Base-by-base conservation (phyloP, 30 jellyfish, hydroid and myxozoan genomes). In the Aurelia aurita complex sp. Pacific region DNA sequence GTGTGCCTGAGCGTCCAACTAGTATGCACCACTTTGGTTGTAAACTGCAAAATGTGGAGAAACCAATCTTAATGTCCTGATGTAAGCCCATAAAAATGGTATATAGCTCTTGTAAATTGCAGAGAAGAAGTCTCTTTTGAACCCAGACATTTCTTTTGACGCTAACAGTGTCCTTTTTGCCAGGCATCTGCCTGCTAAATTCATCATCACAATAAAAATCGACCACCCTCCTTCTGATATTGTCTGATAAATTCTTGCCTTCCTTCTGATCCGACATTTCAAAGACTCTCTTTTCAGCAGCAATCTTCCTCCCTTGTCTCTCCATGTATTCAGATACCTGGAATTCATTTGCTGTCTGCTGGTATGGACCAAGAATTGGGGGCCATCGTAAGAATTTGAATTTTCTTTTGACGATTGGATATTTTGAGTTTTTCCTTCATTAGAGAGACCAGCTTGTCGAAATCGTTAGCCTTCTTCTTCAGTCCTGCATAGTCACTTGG, bases 131-230 rank as follows among this genome's bases (percentile, higher is more conserved):
- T 67, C 77, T 73, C 35, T 80, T 71, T 74, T 69, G 97, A 51
- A 16, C 62, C 38, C 46, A 81, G 12, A 59, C 65, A 67, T 86
- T 86, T 42, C 67, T 67, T 50, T 78, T 50, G 10, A 86, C 60
- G 86, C 91, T 86, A 3, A 86, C 92, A 55, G 40, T 61, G 57
- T 86, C 91, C 50, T 86, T 86, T 60, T 64, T 65, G 34, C 96
- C 96, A 36, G 29, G 29, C 29, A 23, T 23, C 29, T 23, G 29
- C 29, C 29, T 23, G 29, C 29, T 23, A 23, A 23, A 23, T 23
- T 23, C 29, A 23, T 23, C 29, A 23, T 23, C 29, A 23, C 29
- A 23, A 23, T 23, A 23, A 23, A 23, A 23, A 23, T 23, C 29
- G 29, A 23, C 29, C 29, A 23, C 29, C 29, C 29, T 23, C 29